phyloP scores from a whole-genome alignment of 2,797 vertebrate species.

The Xerus rutilus region DNA sequence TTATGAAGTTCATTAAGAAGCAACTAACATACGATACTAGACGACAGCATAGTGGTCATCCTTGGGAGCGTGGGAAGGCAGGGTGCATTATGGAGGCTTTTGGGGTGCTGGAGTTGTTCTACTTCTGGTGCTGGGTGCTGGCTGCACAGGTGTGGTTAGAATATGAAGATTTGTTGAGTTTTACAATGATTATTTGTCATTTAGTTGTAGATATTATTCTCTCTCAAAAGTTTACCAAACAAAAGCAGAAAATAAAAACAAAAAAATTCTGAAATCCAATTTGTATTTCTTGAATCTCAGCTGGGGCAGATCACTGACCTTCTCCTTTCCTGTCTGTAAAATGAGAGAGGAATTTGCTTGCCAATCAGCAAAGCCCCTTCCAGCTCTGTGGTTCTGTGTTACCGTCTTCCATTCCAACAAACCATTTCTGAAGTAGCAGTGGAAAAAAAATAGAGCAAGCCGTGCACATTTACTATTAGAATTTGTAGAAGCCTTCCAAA shows the following conservation, averaged over 20 bases:
- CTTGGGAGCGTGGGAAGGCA: not conserved
- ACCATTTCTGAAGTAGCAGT: not conserved
- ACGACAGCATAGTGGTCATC: not conserved
- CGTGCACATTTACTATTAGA: not conserved
- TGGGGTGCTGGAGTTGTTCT: not conserved
- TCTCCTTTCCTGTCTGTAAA: not conserved
- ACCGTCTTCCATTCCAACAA: not conserved
- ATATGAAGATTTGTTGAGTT: not conserved
- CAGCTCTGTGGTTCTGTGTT: not conserved
- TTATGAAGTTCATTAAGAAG: not conserved
- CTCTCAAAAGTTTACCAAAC: not conserved
- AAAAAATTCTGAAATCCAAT: not conserved
- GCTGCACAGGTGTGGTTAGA: not conserved
- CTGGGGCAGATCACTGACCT: not conserved
- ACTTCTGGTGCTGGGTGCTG: not conserved
- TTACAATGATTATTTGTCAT: not conserved
- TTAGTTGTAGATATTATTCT: not conserved
- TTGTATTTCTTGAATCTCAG: not conserved
- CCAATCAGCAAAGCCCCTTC: not conserved
- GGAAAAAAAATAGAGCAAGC: not conserved
- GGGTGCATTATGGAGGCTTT: not conserved
- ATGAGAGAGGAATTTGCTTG: not conserved
- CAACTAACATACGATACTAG: not conserved
- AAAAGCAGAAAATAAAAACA: not conserved
- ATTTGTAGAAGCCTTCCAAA: constrained; percentile 15